These are phyloP conservation scores for Siderastrea radians DNA, from an alignment of 92 coral and sea anemone species.

Conservation along the genomic window DNA sequence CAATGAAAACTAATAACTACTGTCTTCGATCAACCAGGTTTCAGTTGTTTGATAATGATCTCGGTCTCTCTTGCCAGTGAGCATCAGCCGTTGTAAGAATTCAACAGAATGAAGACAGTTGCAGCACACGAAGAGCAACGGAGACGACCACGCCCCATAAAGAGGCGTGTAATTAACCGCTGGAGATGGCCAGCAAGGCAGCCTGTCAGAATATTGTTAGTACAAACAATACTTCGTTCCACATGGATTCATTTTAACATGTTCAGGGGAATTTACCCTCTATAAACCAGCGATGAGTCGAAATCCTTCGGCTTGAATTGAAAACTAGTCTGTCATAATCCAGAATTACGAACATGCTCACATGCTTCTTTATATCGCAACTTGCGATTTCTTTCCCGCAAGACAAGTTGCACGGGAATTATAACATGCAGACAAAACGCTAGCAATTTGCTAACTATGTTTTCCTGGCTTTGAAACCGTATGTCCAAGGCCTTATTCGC, in stretches of 20 bases:
- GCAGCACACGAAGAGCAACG: background rate
- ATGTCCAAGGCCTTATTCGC: no score
- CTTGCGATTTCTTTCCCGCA: no score
- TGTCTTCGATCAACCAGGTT: background rate
- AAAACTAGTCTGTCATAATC: no score
- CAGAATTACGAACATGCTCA: no score
- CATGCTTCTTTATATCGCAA: no score
- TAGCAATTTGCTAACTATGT: no score
- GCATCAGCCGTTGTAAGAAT: background rate
- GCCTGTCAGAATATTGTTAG: slow-evolving; percentile 39
- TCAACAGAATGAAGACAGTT: slow-evolving; percentile 4
- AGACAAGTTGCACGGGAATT: no score
- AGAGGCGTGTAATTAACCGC: slow-evolving; percentile 12
- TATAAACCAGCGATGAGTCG: background rate
- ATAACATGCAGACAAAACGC: no score
- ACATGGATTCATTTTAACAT: background rate
- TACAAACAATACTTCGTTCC: background rate
- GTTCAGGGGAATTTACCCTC: background rate
- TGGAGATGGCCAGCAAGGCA: slow-evolving; percentile 33
- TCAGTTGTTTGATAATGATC: background rate
- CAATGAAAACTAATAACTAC: background rate
- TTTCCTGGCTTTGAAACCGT: no score
- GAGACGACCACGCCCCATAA: background rate
- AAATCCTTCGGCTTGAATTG: background rate
- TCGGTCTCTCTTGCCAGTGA: slow-evolving; percentile 23